phyloP scores from a whole-genome alignment of 2,797 vertebrate genomes.

The Salmo trutta region DNA sequence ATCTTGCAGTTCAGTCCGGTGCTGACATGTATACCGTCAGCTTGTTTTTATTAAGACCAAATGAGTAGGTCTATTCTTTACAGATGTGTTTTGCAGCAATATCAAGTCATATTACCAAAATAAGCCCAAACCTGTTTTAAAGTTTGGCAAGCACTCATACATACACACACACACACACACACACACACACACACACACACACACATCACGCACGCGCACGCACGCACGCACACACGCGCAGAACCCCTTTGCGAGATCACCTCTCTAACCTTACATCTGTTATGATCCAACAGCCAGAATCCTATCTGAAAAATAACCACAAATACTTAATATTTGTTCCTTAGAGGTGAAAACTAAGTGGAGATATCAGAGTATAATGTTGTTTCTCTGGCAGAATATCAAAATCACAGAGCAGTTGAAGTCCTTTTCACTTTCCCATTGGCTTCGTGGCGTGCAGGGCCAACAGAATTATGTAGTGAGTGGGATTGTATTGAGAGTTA shows the following conservation, averaged over 20 bases:
- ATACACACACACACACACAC: neutral
- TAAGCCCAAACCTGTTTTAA: slow-evolving; percentile 73
- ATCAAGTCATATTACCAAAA: slow-evolving; percentile 67
- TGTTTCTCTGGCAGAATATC: slow-evolving; percentile 30
- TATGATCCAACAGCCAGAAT: too few relatives aligned
- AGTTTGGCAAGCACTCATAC: slow-evolving; percentile 56
- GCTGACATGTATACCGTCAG: slow-evolving; percentile 73
- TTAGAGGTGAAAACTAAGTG: slow-evolving; percentile 25
- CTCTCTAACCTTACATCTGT: too few relatives aligned
- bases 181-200: neutral
- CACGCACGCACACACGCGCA: too few relatives aligned
- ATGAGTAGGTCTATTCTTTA: slow-evolving; percentile 77
- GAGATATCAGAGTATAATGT: slow-evolving; percentile 35
- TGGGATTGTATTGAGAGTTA: slow-evolving; percentile 33
- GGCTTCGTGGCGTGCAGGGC: slow-evolving; percentile 43
- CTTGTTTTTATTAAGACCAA: slow-evolving; percentile 79
- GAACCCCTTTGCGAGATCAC: too few relatives aligned
- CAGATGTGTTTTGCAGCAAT: slow-evolving; percentile 74
- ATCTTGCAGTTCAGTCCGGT: slow-evolving; percentile 68
- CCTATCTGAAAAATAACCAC: too few relatives aligned
- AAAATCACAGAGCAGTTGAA: slow-evolving; percentile 48
- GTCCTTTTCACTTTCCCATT: slow-evolving; percentile 54
- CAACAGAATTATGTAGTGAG: slow-evolving; percentile 45
- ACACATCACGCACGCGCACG: too few relatives aligned
- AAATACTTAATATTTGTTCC: too few relatives aligned